Evolutionary conservation across 2,113 vertebrate species (phyloP).

Genomic region (Solea senegalensis): DNA sequence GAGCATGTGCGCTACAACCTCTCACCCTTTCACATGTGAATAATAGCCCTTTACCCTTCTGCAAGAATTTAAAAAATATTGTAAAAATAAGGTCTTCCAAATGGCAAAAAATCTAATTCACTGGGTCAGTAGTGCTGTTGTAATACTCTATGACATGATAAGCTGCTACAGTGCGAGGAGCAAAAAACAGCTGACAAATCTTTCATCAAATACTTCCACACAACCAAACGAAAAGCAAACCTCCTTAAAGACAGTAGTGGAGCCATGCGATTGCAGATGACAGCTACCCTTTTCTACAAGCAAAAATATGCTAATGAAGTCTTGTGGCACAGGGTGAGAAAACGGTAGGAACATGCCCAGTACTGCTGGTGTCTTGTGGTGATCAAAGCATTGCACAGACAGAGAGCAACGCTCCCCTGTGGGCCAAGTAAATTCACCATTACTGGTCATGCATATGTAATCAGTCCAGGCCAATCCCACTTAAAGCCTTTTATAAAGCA

Average conservation of each 20-base stretch:
- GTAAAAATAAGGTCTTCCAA: slow-evolving; percentile 42
- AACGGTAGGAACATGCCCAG: slow-evolving; percentile 56
- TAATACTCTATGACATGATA: slow-evolving; percentile 1
- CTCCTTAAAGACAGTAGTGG: slow-evolving; percentile 55
- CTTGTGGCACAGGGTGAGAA: slow-evolving; percentile 45
- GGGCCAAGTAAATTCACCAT: slow-evolving; percentile 62
- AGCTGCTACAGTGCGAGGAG: slow-evolving; percentile 26
- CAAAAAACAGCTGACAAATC: slow-evolving; percentile 36
- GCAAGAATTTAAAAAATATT: background rate
- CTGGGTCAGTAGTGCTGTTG: slow-evolving; percentile 7
- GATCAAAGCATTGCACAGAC: slow-evolving; percentile 69
- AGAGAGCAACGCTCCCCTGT: slow-evolving; percentile 50
- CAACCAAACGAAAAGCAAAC: slow-evolving; percentile 37
- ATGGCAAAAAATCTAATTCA: slow-evolving; percentile 31
- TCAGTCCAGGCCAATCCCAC: slow-evolving; percentile 41
- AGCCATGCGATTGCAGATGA: slow-evolving; percentile 39
- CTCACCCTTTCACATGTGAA: slow-evolving; percentile 35
- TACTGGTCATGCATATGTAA: slow-evolving; percentile 61
- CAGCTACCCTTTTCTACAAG: slow-evolving; percentile 40
- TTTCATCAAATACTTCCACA: slow-evolving; percentile 29
- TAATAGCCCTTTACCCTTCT: slow-evolving; percentile 9
- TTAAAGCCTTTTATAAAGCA: slow-evolving; percentile 57
- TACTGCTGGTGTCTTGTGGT: slow-evolving; percentile 61
- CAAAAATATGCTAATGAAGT: slow-evolving; percentile 59
- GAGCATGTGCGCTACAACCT: slow-evolving; percentile 13